Conservation (phyloP, 2,113 vertebrate species). For the Ophiodon elongatus region DNA sequence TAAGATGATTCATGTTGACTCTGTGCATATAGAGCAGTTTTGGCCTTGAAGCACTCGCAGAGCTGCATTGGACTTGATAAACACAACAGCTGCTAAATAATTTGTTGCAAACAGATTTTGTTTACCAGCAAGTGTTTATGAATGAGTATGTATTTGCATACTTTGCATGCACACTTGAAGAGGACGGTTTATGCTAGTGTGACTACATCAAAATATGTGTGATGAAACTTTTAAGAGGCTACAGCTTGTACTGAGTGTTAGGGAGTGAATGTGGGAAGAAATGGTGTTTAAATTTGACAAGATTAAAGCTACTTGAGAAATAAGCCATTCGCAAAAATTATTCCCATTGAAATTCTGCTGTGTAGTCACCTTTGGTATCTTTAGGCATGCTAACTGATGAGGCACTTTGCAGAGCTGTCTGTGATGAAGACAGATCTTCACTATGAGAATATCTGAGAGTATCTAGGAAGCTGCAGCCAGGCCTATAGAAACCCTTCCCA, state of each 20-base stretch:
- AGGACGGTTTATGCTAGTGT: slow-evolving; percentile 10
- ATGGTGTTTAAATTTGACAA: not conserved
- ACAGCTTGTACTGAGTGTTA: slow-evolving; percentile 5
- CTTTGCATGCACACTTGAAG: slow-evolving; percentile 45
- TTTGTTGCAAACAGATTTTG: slow-evolving; percentile 71
- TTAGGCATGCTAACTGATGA: slow-evolving; percentile 4
- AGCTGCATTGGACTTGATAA: slow-evolving; percentile 48
- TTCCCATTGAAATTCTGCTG: not conserved
- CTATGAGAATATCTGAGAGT: slow-evolving; percentile 21
- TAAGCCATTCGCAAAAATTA: not conserved
- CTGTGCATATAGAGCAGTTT: slow-evolving; percentile 50
- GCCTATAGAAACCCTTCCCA: slow-evolving; percentile 55
- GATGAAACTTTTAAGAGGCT: slow-evolving; percentile 41
- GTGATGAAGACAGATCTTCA: slow-evolving; percentile 32
- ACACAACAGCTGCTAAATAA: slow-evolving; percentile 73
- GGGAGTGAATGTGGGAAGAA: not conserved
- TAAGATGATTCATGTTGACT: slow-evolving; percentile 60
- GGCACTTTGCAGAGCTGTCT: slow-evolving; percentile 27
- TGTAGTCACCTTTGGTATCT: slow-evolving; percentile 10
- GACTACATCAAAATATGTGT: slow-evolving; percentile 33
- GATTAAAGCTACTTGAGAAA: not conserved
- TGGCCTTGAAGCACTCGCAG: slow-evolving; percentile 34
- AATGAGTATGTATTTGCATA: slow-evolving; percentile 52
- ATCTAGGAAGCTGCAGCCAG: slow-evolving; percentile 36
- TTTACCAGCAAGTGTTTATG: slow-evolving; percentile 58